Evolutionary conservation across 2,888 invertebrate genomes (phyloP).

Genomic region (Ophraella communa): DNA sequence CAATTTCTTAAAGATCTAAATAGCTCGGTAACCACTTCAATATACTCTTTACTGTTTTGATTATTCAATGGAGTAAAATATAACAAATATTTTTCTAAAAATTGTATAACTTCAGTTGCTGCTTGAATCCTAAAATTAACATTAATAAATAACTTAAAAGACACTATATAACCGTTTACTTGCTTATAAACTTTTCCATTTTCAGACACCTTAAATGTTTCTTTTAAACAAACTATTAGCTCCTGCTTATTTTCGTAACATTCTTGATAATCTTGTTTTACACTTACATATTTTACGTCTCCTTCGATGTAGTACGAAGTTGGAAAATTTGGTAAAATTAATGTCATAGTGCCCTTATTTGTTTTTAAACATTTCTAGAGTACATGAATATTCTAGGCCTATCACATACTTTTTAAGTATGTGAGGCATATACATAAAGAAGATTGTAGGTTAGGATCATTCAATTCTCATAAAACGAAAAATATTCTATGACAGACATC

Average conservation of each 20-base stretch:
- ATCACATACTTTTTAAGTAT: too few relatives aligned
- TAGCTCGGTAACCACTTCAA: slow-evolving; percentile 54
- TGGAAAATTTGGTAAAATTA: not conserved
- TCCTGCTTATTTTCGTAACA: not conserved
- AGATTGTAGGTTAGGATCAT: too few relatives aligned
- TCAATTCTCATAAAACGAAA: too few relatives aligned
- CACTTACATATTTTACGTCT: not conserved
- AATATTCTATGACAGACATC: too few relatives aligned
- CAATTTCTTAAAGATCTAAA: slow-evolving; percentile 64
- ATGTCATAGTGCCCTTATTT: not conserved
- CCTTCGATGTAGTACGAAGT: not conserved
- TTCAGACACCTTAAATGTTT: slow-evolving; percentile 63
- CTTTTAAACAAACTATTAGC: slow-evolving; percentile 54
- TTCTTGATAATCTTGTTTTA: not conserved
- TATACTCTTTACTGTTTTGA: slow-evolving; percentile 1
- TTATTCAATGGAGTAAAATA: not conserved
- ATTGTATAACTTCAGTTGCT: slow-evolving; percentile 51
- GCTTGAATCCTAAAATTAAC: slow-evolving; percentile 63
- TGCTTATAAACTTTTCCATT: slow-evolving; percentile 60
- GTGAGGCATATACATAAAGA: too few relatives aligned
- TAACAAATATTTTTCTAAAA: slow-evolving; percentile 24
- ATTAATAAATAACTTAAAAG: slow-evolving; percentile 41
- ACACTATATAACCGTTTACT: not conserved
- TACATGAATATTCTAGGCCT: too few relatives aligned
- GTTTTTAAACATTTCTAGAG: too few relatives aligned